Percentiles rank a stretch among this genome's conserved stretches.
These are phyloP conservation scores for Cataglyphis livida DNA, from an alignment of 2,888 invertebrate species.

Conservation along the genomic window DNA sequence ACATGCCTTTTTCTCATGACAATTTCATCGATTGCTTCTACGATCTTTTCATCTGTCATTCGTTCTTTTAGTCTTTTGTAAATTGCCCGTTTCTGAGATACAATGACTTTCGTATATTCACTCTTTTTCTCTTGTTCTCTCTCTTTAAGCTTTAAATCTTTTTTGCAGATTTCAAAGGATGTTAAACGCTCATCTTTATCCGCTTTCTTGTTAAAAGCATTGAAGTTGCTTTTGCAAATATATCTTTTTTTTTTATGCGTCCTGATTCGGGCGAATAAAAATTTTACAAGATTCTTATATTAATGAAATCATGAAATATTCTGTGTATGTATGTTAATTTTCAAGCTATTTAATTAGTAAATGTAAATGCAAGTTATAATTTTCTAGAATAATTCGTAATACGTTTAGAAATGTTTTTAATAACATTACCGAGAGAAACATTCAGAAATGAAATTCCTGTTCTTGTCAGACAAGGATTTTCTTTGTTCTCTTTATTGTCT, in stretches of 20 bases:
- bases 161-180: conserved; percentile 10
- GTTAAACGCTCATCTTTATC: conserved; percentile 11
- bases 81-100: conserved; percentile 34
- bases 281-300: background rate
- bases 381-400: background rate
- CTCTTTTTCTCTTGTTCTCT: background rate
- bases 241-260: background rate
- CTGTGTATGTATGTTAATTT: background rate
- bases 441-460: background rate
- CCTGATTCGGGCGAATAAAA: background rate
- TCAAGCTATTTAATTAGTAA: background rate
- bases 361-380: background rate
- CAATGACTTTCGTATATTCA: conserved; percentile 15
- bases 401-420: background rate
- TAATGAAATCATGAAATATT: background rate
- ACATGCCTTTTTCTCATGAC: background rate
- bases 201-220: conserved; percentile 6
- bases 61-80: conserved; percentile 4
- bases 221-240: background rate
- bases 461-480: background rate
- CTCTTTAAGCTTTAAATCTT: background rate
- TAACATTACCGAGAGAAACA: background rate
- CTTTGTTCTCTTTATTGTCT: background rate
- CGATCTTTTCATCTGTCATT: conserved; percentile 22
- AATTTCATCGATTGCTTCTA: background rate